A percentile compares a stretch with the other conserved stretches of the same genome.
These are phyloP conservation scores for Spheniscus mendiculus DNA, from an alignment of 2,113 vertebrate species.

Conservation along the genomic window DNA sequence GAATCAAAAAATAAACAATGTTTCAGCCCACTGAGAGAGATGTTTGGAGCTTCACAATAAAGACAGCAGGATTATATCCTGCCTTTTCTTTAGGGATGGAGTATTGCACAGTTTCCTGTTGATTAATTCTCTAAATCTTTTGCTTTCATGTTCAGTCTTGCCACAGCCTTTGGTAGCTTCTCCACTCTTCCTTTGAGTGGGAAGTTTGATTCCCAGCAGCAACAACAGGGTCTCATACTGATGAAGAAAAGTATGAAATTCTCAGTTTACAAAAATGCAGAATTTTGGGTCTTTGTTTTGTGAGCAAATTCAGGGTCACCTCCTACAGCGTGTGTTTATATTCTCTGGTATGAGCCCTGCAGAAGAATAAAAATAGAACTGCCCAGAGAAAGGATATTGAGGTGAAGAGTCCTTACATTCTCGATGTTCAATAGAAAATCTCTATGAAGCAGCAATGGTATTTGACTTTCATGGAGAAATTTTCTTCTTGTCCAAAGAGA, in stretches of 20 bases:
- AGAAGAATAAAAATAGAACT: neutral
- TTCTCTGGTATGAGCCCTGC: neutral
- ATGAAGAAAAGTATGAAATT: conserved; percentile 25
- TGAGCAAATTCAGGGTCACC: neutral
- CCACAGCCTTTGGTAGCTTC: neutral
- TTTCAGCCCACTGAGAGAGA: conserved; percentile 37
- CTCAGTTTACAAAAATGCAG: neutral
- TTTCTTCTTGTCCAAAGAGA: neutral
- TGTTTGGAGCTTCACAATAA: conserved; percentile 54
- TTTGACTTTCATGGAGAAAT: neutral
- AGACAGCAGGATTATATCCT: conserved; percentile 50
- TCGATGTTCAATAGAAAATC: neutral
- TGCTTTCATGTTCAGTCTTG: conserved; percentile 53
- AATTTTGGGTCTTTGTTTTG: neutral
- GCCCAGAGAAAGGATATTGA: neutral
- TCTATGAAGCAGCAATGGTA: neutral
- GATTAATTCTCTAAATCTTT: conserved; percentile 69
- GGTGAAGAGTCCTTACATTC: neutral
- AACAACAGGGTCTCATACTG: neutral
- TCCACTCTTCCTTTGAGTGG: conserved; percentile 10
- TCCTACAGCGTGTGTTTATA: neutral
- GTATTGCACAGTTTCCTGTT: conserved; percentile 49
- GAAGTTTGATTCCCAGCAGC: conserved; percentile 28
- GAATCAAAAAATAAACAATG: conserved; percentile 64
- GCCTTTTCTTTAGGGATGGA: conserved; percentile 55